Conservation (phyloP, 64 coral and sea anemone genomes). For the Exaiptasia diaphana region DNA sequence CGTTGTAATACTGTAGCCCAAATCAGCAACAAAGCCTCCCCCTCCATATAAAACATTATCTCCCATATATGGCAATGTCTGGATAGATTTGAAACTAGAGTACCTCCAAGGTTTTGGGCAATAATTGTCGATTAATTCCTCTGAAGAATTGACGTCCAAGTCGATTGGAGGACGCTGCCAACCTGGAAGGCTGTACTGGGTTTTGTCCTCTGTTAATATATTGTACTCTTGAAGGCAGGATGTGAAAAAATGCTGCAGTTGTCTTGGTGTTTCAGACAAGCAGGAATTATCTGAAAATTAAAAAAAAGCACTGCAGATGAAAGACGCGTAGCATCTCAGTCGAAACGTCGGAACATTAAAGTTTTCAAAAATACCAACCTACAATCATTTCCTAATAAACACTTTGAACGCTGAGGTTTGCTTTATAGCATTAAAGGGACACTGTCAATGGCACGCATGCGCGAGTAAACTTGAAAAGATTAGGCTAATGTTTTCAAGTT, state of each 20-base stretch:
- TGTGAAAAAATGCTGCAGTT: background rate
- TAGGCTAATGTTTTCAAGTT: too few species aligned
- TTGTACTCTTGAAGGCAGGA: conserved; percentile 4
- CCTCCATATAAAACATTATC: conserved; percentile 46
- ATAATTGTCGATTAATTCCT: background rate
- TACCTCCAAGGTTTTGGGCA: conserved; percentile 77
- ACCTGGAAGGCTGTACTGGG: conserved; percentile 36
- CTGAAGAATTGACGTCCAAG: background rate
- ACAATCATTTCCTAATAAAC: too few species aligned
- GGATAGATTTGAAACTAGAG: background rate
- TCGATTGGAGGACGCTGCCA: conserved; percentile 20
- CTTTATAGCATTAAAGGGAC: too few species aligned
- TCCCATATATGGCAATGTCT: conserved; percentile 35
- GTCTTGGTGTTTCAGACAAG: too few species aligned
- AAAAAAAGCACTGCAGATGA: too few species aligned
- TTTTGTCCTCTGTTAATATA: background rate
- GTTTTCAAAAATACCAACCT: too few species aligned
- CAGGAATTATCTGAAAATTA: too few species aligned
- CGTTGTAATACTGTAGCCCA: conserved; percentile 58
- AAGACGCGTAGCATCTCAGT: too few species aligned
- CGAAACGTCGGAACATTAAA: too few species aligned
- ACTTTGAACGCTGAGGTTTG: too few species aligned
- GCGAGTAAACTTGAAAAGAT: too few species aligned
- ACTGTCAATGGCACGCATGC: too few species aligned
- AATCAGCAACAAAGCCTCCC: conserved; percentile 65